Conservation (phyloP, 2,888 invertebrate species). For the Drosophila lacicola region DNA sequence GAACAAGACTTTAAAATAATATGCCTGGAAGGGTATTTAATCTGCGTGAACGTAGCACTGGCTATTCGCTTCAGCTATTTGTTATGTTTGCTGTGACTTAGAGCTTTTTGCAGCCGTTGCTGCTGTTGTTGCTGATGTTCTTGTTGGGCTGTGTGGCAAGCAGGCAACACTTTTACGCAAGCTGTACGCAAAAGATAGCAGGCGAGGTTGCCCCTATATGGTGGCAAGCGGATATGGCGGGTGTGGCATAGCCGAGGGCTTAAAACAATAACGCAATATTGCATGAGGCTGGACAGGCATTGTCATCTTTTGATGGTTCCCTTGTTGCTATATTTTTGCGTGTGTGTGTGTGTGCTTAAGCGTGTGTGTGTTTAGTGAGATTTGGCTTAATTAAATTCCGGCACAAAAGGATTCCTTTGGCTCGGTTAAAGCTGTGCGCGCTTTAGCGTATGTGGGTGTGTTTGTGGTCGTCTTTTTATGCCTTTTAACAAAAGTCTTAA, state of each 20-base stretch:
- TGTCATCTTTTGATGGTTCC: slow-evolving; percentile 62
- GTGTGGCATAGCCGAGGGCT: slow-evolving; percentile 31
- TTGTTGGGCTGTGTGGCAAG: slow-evolving; percentile 13
- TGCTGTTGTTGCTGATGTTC: slow-evolving; percentile 19
- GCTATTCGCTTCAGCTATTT: slow-evolving; percentile 3
- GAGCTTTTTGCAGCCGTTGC: slow-evolving; percentile 6
- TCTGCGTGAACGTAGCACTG: slow-evolving; percentile 1
- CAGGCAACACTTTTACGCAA: slow-evolving; percentile 41
- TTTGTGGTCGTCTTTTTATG: slow-evolving; percentile 47
- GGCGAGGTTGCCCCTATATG: slow-evolving; percentile 16
- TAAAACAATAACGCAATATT: slow-evolving; percentile 73
- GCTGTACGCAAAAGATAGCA: slow-evolving; percentile 68
- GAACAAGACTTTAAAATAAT: slow-evolving; percentile 3
- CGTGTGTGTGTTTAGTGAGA: slow-evolving; percentile 63
- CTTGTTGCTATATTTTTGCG: slow-evolving; percentile 24
- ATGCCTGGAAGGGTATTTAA: slow-evolving; percentile 20
- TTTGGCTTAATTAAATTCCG: slow-evolving; percentile 76
- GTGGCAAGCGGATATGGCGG: slow-evolving; percentile 3
- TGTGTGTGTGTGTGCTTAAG: not conserved
- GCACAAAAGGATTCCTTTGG: slow-evolving; percentile 71
- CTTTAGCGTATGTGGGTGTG: slow-evolving; percentile 8
- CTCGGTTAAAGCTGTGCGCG: slow-evolving; percentile 44
- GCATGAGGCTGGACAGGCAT: slow-evolving; percentile 59
- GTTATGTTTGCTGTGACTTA: not conserved
- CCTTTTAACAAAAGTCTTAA: slow-evolving; percentile 77